Evolutionary conservation across 2,888 invertebrate genomes (phyloP).

Genomic region (Odontothrips loti): DNA sequence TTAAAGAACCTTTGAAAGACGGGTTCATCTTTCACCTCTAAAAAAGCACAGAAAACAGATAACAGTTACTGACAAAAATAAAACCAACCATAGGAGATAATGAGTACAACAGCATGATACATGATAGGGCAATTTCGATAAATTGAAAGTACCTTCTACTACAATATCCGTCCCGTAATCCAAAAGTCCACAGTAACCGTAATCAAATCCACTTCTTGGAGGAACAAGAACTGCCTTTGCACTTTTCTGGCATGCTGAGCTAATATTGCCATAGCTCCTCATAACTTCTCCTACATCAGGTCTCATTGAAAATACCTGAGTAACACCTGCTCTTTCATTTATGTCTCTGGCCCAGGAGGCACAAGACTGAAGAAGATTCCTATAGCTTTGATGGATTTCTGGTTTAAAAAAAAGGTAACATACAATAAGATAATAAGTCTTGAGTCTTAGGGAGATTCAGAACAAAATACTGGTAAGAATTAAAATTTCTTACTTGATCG

Average conservation of each 20-base stretch:
- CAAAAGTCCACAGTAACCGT: slow-evolving; percentile 11
- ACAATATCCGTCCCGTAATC: slow-evolving; percentile 5
- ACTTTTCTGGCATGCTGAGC: background rate
- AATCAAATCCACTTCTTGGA: slow-evolving; percentile 11
- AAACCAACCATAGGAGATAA: background rate
- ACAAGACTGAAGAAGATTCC: background rate
- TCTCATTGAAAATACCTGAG: background rate
- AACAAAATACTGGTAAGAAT: background rate
- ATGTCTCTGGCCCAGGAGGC: slow-evolving; percentile 5
- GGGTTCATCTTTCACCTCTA: background rate
- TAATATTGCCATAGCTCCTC: background rate
- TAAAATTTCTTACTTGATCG: background rate
- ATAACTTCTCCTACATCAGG: background rate
- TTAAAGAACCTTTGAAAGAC: background rate
- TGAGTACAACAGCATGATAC: too few relatives aligned
- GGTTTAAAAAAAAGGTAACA: too few relatives aligned
- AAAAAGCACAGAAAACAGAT: background rate
- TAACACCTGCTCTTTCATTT: slow-evolving; percentile 14
- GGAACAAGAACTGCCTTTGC: background rate
- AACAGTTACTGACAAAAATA: background rate
- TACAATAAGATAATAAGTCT: too few relatives aligned
- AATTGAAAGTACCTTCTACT: background rate
- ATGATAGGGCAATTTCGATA: background rate
- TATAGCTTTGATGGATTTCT: background rate
- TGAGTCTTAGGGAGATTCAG: background rate